These are phyloP conservation scores for Troglohyphantes excavatus DNA, from an alignment of 2,888 invertebrate genomes.

Conservation along the genomic window DNA sequence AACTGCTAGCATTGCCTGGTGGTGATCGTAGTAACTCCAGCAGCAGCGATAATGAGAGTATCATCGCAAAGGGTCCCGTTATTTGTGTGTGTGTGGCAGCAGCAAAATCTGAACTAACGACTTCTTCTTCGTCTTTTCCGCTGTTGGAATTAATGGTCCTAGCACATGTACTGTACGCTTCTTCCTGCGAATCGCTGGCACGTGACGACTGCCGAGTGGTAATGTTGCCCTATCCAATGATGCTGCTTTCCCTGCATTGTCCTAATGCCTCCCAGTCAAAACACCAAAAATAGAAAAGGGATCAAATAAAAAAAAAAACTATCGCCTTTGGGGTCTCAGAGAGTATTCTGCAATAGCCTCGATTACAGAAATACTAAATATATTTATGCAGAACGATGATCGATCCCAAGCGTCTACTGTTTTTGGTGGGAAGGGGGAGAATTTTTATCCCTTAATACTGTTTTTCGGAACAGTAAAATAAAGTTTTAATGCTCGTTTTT, in stretches of 20 bases:
- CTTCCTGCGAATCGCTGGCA: constrained; percentile 31
- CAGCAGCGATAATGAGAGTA: constrained; percentile 43
- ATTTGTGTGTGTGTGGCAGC: constrained; percentile 34
- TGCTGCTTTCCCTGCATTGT: constrained; percentile 46
- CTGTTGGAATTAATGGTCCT: constrained; percentile 43
- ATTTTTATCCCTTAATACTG: not conserved
- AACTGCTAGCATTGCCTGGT: constrained; percentile 21
- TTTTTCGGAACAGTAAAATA: constrained; percentile 34
- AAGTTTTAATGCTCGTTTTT: constrained; percentile 48
- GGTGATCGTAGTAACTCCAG: no score
- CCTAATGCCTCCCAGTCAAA: constrained; percentile 50
- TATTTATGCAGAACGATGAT: constrained; percentile 61
- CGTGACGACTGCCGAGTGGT: constrained; percentile 18
- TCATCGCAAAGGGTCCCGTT: constrained; percentile 20
- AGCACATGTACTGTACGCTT: constrained; percentile 30
- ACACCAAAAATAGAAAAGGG: constrained; percentile 21
- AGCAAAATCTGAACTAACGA: constrained; percentile 57
- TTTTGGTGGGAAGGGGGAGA: constrained; percentile 21
- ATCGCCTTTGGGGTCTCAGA: constrained; percentile 12
- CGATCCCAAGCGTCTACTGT: constrained; percentile 35
- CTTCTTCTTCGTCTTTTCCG: constrained; percentile 16
- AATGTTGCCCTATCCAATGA: constrained; percentile 47
- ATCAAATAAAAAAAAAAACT: not conserved
- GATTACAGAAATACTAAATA: constrained; percentile 69
- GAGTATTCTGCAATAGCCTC: constrained; percentile 33